phyloP scores from a whole-genome alignment of 2,113 vertebrate genomes.

The Albula goreensis region DNA sequence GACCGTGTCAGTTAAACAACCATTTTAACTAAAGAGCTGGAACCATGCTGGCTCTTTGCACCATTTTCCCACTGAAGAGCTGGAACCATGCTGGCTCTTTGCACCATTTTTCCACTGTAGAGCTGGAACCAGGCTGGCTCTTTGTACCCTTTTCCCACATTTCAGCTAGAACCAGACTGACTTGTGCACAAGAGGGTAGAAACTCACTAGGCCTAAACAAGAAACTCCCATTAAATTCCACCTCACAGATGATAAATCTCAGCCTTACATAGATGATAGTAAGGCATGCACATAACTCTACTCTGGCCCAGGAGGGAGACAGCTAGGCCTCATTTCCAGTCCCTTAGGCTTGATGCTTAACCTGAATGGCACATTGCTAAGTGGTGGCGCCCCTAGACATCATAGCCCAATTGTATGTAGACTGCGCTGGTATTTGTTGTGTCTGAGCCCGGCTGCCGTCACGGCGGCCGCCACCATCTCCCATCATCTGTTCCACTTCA shows the following conservation, averaged over 20 bases:
- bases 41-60: not conserved
- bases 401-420: constrained; percentile 35
- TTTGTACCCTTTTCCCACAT: too few relatives aligned
- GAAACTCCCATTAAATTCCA: too few relatives aligned
- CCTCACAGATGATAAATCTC: too few relatives aligned
- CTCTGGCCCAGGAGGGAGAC: constrained; percentile 22
- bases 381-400: constrained; percentile 52
- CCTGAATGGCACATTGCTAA: constrained; percentile 35
- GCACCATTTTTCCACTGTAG: not conserved
- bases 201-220: too few relatives aligned
- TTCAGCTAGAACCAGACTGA: too few relatives aligned
- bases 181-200: too few relatives aligned
- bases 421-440: constrained; percentile 50
- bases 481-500: not conserved
- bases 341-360: constrained; percentile 37
- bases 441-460: constrained; percentile 39
- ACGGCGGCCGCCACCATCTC: not conserved
- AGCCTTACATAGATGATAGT: too few relatives aligned
- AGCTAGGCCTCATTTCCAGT: constrained; percentile 46
- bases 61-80: too few relatives aligned
- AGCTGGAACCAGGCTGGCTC: not conserved
- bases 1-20: too few relatives aligned
- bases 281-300: too few relatives aligned
- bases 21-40: not conserved
- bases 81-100: not conserved